Base-by-base conservation (phyloP, 2,797 vertebrate species). In the Gephyroberyx darwinii region DNA sequence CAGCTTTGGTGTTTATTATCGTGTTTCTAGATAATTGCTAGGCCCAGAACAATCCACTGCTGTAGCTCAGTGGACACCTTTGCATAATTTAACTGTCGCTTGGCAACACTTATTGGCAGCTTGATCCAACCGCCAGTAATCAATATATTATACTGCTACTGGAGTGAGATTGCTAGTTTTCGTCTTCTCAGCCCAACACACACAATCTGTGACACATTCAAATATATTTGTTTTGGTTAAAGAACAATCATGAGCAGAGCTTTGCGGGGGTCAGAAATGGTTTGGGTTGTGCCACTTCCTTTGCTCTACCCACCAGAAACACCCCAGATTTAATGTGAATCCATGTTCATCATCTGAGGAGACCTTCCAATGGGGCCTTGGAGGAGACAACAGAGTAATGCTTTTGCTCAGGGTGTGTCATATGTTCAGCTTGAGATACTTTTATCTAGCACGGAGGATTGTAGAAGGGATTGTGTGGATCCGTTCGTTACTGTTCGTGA, bases 61-160 rank as follows among this genome's bases (percentile, higher is more conserved):
- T 73, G 73, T 57, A 52, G 78, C 71, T 83, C 81, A 54, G 68
- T 55, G 62, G 80, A 86, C 78, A 60, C 86, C 80, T 78, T 88
- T 91, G 91, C 90, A 89, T 93, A 92, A 92, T 91, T 93, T 82
- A 90, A 74, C 82, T 19, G 86, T 93, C 54, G 85, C 90, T 76
- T 88, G 75, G 87, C 92, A 91, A 92, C 90, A 53, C 82, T 85
- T 88, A 88, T 90, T 84, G 80, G 84, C 67, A 66, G 69, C 79
- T 81, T 88, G 83, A 90, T 89, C 80, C 84, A 87, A 71, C 86
- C 78, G 77, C 72, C 58, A 75, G 72, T 84, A 83, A 90, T 93
- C 90, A 91, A 90, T 93, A 85, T 80, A 80, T 88, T 92, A 82
- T 86, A 86, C 59, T 78, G 71, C 80, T 66, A 55, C 84, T 70